Base-by-base conservation (phyloP, 2,797 vertebrate species). In the Amblyraja radiata region DNA sequence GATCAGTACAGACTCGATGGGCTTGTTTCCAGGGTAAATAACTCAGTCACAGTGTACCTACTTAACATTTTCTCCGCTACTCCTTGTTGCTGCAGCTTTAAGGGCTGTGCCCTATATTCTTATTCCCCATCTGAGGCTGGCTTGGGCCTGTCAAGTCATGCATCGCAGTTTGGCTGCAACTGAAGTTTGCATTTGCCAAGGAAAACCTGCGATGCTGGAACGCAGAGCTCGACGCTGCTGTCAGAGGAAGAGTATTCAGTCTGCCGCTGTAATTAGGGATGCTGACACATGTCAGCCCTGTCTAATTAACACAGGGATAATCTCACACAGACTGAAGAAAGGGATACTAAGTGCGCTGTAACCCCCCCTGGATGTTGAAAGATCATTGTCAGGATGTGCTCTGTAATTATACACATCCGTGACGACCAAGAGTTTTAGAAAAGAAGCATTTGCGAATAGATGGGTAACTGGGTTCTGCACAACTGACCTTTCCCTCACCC, bases 161-260 rank as follows among this genome's bases (percentile, higher is more conserved):
- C n/a, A 32, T 32, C 32, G 14, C 14, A 36, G 16, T 21, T 65
- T 36, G 84, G 61, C 84, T 88, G 84, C 18, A 25, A 25, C 5
- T 65, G 61, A 36, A 88, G 1, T 14, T 61, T 63, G 83, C 83
- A n/a, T 63, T 61, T 16, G 58, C 58, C n/a, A 63, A 65, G n/a
- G 28, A 65, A 32, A 36, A 65, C 3, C 13, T n/a, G n/a, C 5
- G 7, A 10, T 5, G 58, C 13, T 63, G 54, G 81, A 84, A 81
- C 58, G 81, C 54, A n/a, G 81, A 23, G 58, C 28, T 23, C 14
- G 61, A 88, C 0, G n/a, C 61, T 36, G 84, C 7, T 65, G 28
- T 88, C 84, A 88, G 84, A 68, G 61, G 84, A 88, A 88, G 84
- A 65, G 84, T 54, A 61, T 84, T 84, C 54, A 84, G 54, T 58